Evolutionary conservation across 2,797 vertebrate genomes (phyloP).

Genomic region (Chlorospingus flavigularis): DNA sequence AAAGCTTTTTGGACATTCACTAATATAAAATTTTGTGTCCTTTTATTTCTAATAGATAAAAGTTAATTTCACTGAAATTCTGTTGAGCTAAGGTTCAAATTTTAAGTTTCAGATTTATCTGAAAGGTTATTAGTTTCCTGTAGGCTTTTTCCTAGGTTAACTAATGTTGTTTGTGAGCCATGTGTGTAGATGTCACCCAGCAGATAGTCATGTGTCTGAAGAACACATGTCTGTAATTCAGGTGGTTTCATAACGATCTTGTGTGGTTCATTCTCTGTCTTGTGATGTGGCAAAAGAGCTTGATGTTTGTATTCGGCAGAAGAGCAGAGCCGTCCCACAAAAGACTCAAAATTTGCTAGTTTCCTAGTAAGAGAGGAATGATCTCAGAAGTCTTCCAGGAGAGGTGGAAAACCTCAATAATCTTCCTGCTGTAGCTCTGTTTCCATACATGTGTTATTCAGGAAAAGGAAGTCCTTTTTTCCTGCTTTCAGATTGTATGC

Average conservation of each 20-base stretch:
- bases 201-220: background rate
- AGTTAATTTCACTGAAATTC: background rate
- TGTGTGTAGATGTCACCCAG: background rate
- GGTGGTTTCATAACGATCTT: background rate
- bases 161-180: background rate
- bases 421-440: background rate
- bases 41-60: background rate
- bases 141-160: background rate
- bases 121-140: background rate
- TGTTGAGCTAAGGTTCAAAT: background rate
- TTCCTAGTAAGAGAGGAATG: background rate
- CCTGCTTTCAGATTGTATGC: background rate
- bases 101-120: background rate
- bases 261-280: background rate
- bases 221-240: background rate
- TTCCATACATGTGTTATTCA: background rate
- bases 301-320: background rate
- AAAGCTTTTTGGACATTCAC: background rate
- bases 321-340: background rate
- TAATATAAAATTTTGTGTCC: background rate
- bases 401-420: background rate
- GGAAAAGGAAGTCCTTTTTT: background rate
- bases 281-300: background rate
- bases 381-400: background rate
- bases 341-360: background rate